Evolutionary conservation across 2,113 vertebrate genomes (phyloP).

Genomic region (Ondatra zibethicus): DNA sequence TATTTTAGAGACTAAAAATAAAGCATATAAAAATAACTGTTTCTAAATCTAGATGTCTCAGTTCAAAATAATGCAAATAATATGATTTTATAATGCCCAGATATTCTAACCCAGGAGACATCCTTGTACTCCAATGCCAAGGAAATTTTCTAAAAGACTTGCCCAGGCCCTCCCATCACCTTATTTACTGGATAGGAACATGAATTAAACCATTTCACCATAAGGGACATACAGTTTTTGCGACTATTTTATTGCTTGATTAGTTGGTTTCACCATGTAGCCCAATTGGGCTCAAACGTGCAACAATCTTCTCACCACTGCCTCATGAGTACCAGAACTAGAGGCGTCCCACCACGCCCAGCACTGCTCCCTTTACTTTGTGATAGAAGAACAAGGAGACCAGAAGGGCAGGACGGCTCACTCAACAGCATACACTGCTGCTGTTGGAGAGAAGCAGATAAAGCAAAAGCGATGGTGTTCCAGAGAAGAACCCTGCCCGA

Average conservation of each 20-base stretch:
- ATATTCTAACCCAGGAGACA: background rate
- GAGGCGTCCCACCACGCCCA: too few relatives aligned
- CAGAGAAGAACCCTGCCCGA: background rate
- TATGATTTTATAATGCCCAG: background rate
- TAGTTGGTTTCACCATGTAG: background rate
- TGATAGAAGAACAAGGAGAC: background rate
- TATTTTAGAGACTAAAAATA: background rate
- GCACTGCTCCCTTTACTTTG: background rate
- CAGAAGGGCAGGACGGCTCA: background rate
- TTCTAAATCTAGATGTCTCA: background rate
- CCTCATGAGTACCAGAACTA: background rate
- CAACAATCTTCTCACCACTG: background rate
- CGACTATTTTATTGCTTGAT: background rate
- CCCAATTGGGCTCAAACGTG: background rate
- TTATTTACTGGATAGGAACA: background rate
- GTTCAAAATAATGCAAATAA: background rate
- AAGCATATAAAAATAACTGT: background rate
- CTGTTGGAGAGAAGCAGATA: fast-evolving
- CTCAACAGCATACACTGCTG: background rate
- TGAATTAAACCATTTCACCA: background rate
- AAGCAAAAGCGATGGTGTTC: fast-evolving
- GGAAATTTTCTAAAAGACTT: background rate
- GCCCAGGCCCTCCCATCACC: fast-evolving
- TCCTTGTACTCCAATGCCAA: background rate
- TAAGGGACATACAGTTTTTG: background rate